These are phyloP conservation scores for Chromobotia macracanthus DNA, from an alignment of 2,797 vertebrate species.

Conservation along the genomic window DNA sequence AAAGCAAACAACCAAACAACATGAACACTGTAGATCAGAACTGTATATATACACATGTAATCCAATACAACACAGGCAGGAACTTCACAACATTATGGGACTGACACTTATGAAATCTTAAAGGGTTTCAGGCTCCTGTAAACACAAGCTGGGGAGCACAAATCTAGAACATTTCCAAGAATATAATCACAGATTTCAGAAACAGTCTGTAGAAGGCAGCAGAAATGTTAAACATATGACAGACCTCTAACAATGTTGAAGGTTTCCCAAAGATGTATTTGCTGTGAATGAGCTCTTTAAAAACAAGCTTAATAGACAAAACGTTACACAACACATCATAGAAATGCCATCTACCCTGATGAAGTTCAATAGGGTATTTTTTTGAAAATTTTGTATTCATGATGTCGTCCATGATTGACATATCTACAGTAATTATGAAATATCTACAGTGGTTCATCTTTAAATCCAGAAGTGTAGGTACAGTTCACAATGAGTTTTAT, in stretches of 20 bases:
- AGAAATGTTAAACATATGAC: conserved; percentile 2
- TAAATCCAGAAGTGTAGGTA: neutral
- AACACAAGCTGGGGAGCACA: conserved; percentile 54
- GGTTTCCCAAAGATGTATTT: neutral
- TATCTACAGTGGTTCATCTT: conserved; percentile 2
- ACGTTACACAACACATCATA: neutral
- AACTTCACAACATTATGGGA: conserved; percentile 25
- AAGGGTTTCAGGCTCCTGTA: conserved; percentile 74
- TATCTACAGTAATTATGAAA: neutral
- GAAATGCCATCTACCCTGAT: neutral
- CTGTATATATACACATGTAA: conserved; percentile 74
- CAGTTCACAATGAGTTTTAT: conserved; percentile 29
- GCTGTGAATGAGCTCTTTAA: neutral
- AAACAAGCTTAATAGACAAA: neutral
- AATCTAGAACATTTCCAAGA: conserved; percentile 17
- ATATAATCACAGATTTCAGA: conserved; percentile 21
- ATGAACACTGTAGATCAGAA: conserved; percentile 65
- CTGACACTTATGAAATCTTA: conserved; percentile 64
- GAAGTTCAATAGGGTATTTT: neutral
- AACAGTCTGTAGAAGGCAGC: conserved; percentile 10
- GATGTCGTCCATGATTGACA: neutral
- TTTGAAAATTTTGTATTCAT: neutral
- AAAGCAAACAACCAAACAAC: conserved; percentile 67
- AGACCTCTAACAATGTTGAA: neutral
- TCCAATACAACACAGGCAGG: conserved; percentile 62